Base-by-base conservation (phyloP, 2,113 vertebrate genomes). In the Hippocampus barbouri region DNA sequence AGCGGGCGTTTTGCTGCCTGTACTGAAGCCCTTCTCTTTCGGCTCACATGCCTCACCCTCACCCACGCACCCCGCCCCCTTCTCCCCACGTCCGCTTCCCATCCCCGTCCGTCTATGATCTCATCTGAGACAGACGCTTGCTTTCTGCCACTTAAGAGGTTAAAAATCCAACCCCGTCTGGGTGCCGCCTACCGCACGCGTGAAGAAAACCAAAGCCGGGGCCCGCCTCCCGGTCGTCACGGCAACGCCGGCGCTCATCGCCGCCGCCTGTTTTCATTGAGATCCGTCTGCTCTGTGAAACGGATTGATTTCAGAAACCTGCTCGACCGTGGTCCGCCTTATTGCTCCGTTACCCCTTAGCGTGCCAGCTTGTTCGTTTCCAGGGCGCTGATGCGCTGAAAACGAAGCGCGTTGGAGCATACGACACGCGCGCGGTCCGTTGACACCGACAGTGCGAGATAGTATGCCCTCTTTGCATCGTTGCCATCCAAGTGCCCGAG, bases 171-270 rank as follows among this genome's bases (percentile, higher is more conserved):
- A 83, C 79, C 34, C 73, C 51, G 88, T 86, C 89, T 89, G 88
- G 86, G 85, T 89, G 79, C 86, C 65, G 87, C 81, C 85, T 73
- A 86, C 84, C 47, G 79, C 86, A 81, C 83, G 87, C 88, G 89
- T 85, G 82, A 85, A 86, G 88, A 90, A 38, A 76, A 86, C 80
- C 69, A 23, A 80, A 86, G 80, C 85, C 86, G 82, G 84, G 87
- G 82, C 85, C 86, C 92, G 93, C 93, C 92, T 92, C 93, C 89
- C 89, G 87, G 96, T 98, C 95, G 92, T 94, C 94, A 98, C 98
- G 93, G 95, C 92, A 96, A 98, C 95, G 91, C 87, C 91, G 92
- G 93, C 90, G 91, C 92, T 92, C 93, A 92, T 92, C 77, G 79
- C 89, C 89, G 94, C 73, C 41, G 93, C 93, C 92, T 91, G 92